Evolutionary conservation across 2,888 invertebrate species (phyloP), one percentile per base, ranked within the genome.

Genomic region (Ceriagrion tenellum): DNA sequence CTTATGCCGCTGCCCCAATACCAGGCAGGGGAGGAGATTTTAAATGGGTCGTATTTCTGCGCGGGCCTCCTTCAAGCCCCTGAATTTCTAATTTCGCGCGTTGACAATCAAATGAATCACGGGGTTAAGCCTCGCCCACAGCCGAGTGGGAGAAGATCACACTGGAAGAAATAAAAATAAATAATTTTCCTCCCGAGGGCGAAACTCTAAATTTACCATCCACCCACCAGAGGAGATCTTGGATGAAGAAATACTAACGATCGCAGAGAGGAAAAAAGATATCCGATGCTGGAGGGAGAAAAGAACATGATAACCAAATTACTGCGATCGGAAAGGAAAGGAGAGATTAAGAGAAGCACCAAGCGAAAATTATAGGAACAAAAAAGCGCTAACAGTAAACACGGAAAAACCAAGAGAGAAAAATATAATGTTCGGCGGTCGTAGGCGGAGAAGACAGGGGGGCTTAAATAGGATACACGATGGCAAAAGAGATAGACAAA

Each of bases 101-200:
- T 30, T 47, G 93, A 93, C 93, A 40, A 89, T 55, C 55, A 47
- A 47, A n/a, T 93, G 69, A 69, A 93, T 93, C 26, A 93, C 47
- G 69, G 20, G 63, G 59, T 8, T 55, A 26, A 69, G n/a, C 30
- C 35, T 81, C 4, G 69, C 26, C 16, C 81, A 8, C 81, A 35
- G 81, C 18, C 35, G 81, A 81, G n/a, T n/a, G n/a, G 81, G 35
- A 81, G 35, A 0, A 18, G 81, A 35, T 81, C 81, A 26, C 81
- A 81, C 1, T 23, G 69, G 18, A 3, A 2, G 35, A 81, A 81
- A 35, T 1, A 59, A 26, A 69, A 4, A 47, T 4, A 47, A 47
- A 47, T 47, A 47, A 47, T 47, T 47, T 47, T 8, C 47, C 69
- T n/a, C n/a, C 69, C 26, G 23, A 20, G 3, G 59, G 59, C 20